These are phyloP conservation scores for Cenopis cana DNA, from an alignment of 2,888 invertebrate genomes.

Conservation along the genomic window DNA sequence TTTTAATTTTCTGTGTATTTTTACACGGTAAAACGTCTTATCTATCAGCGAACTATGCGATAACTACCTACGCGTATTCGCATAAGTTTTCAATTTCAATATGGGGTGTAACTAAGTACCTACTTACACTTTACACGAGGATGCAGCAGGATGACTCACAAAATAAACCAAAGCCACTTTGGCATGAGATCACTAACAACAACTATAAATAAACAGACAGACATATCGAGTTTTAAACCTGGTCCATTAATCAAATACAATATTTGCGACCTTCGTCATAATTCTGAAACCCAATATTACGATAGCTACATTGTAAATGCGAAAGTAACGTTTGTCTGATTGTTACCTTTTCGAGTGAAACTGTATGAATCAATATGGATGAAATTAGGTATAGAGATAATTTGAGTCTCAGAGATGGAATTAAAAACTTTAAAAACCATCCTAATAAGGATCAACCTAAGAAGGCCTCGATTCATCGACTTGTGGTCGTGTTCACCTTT, in stretches of 20 bases:
- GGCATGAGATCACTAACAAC: slow-evolving; percentile 27
- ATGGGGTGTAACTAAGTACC: not conserved
- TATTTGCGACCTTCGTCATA: slow-evolving; percentile 7
- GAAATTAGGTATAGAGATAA: not conserved
- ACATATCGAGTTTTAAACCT: slow-evolving; percentile 32
- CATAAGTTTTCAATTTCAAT: not conserved
- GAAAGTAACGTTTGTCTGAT: not conserved
- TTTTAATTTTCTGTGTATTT: not conserved
- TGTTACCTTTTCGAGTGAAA: not conserved
- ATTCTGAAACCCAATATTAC: slow-evolving; percentile 17
- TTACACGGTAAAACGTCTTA: not conserved
- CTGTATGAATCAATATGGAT: not conserved
- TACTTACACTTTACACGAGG: not conserved
- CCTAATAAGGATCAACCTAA: no score
- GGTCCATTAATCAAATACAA: slow-evolving; percentile 5
- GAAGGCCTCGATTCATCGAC: no score
- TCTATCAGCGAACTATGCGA: not conserved
- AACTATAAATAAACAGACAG: slow-evolving; percentile 17
- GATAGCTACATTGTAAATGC: not conserved
- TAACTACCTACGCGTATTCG: not conserved
- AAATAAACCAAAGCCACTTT: not conserved
- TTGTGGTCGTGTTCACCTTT: no score
- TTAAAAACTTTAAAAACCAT: no score
- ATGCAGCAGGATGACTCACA: slow-evolving; percentile 25
- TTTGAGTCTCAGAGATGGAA: not conserved